Base-by-base conservation (phyloP, 2,797 vertebrate species). In the Phyllotis vaccarum region DNA sequence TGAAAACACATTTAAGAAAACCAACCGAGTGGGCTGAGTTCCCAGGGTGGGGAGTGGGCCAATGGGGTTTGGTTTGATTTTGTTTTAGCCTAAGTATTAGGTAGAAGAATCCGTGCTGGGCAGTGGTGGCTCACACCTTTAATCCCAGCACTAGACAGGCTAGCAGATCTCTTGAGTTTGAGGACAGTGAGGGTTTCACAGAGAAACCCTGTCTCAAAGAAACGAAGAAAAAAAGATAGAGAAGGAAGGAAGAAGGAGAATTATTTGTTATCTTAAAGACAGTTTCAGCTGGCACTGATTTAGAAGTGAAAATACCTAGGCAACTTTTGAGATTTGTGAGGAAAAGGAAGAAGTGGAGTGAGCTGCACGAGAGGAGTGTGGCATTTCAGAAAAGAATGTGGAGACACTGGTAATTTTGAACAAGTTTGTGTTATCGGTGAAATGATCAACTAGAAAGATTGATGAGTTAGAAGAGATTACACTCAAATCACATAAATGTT, bases 381-480 rank as follows among this genome's bases (percentile, higher is more conserved):
- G 13, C 68, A 43, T 52, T 89, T 82, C 21, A 6, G 52, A 1
- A 54, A 46, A 75, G 10, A 72, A 9, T 82, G 64, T 12, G 3
- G 66, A 49, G 31, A 64, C 27, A 3, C 11, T 66, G 34, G 19
- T 21, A 46, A 66, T 74, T 90, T 86, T 83, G 49, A 93, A 78
- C 62, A 54, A 34, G 14, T 86, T 86, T 92, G 17, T 58, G 16
- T 58, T 94, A 24, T 89, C 56, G 27, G 0, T 89, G 49, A 94
- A 96, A 76, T 91, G 74, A 91, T 81, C 92, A 95, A 24, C 83
- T 94, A 86, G 56, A 92, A 49, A 93, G 64, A 81, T 3, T 76
- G 31, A 64, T 93, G 54, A 92, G 64, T 93, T 86, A 43, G 80
- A 93, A 89, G 43, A 86, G 52, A 94, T 75, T 58, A 91, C 52